Conservation (phyloP, 2,113 vertebrate species). For the Bubalus kerabau region DNA sequence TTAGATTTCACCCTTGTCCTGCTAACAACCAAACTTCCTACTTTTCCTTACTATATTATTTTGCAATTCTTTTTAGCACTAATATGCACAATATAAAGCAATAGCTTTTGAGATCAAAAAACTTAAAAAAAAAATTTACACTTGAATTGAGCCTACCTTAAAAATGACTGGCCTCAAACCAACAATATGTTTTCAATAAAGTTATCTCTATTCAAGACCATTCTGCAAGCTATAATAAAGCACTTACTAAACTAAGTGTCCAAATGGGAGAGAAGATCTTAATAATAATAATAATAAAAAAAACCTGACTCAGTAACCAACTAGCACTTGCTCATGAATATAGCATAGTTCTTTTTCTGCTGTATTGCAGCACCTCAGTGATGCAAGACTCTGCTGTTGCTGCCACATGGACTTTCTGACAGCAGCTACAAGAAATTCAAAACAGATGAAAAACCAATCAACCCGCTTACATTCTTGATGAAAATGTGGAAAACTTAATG, state of each 20-base stretch:
- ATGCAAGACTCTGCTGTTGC: neutral
- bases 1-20: too few relatives aligned
- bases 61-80: neutral
- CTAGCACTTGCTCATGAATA: too few relatives aligned
- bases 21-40: neutral
- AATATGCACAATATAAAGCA: neutral
- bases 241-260: neutral
- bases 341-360: neutral
- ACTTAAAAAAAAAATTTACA: neutral
- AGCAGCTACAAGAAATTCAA: slow-evolving; percentile 44
- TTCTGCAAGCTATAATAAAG: slow-evolving; percentile 48
- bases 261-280: slow-evolving; percentile 45
- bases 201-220: slow-evolving; percentile 34
- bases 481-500: slow-evolving; percentile 58
- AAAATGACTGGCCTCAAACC: neutral
- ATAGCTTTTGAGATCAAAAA: neutral
- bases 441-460: slow-evolving; percentile 67
- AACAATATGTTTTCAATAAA: slow-evolving; percentile 63
- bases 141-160: slow-evolving; percentile 37
- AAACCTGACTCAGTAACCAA: neutral
- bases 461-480: slow-evolving; percentile 61
- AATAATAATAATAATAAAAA: neutral
- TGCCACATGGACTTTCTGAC: neutral
- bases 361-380: too few relatives aligned
- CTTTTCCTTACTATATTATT: neutral